A percentile compares a stretch with the other conserved stretches of the same genome.
Evolutionary conservation across 2,888 invertebrate species (phyloP).

Genomic region (Epinotia demarniana): DNA sequence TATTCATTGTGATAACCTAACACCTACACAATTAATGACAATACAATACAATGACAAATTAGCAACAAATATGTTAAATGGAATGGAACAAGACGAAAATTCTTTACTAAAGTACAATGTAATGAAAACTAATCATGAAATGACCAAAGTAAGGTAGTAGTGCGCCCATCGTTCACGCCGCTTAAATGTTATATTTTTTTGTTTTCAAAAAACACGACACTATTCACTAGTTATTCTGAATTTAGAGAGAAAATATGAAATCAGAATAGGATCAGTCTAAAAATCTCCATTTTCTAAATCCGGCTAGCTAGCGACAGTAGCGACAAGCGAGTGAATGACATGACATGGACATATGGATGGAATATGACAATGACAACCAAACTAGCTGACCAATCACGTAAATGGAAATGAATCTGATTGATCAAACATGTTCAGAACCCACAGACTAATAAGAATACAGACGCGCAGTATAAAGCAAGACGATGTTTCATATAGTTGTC

Average conservation of each 20-base stretch:
- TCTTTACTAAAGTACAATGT: constrained; percentile 50
- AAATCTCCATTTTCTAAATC: constrained; percentile 24
- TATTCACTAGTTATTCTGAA: constrained; percentile 35
- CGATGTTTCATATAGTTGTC: no score
- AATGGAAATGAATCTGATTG: not conserved
- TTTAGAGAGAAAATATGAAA: not conserved
- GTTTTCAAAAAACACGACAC: constrained; percentile 1
- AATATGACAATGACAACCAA: not conserved
- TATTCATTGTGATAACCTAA: constrained; percentile 77
- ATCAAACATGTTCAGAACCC: no score
- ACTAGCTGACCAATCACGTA: constrained; percentile 8
- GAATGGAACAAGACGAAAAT: constrained; percentile 33
- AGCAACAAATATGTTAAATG: constrained; percentile 22
- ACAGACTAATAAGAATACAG: no score
- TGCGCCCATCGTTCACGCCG: constrained; percentile 55
- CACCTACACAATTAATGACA: constrained; percentile 48
- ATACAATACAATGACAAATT: constrained; percentile 43
- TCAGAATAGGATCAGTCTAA: not conserved
- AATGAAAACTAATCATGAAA: constrained; percentile 56
- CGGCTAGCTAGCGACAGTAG: no score
- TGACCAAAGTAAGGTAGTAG: constrained; percentile 65
- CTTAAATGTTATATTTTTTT: constrained; percentile 23
- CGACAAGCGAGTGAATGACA: constrained; percentile 2
- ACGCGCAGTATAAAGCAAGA: no score
- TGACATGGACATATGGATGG: not conserved